These are phyloP conservation scores for Thecophora atra DNA, from an alignment of 2,888 invertebrate species.

Conservation along the genomic window DNA sequence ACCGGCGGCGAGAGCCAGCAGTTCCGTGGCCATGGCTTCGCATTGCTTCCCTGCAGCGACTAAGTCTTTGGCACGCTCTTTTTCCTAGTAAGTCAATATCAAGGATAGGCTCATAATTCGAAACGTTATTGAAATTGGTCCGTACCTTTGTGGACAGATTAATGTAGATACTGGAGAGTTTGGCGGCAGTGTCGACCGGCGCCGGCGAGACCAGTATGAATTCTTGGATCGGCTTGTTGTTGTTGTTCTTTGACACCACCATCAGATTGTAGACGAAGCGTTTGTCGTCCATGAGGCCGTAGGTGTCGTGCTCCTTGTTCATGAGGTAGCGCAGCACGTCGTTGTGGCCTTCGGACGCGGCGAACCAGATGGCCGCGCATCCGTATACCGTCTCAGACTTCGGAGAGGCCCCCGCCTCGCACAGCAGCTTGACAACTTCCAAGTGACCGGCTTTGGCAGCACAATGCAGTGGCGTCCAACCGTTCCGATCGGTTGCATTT, in stretches of 20 bases:
- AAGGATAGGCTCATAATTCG: background rate
- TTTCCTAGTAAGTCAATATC: slow-evolving; percentile 74
- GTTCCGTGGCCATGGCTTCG: slow-evolving; percentile 96
- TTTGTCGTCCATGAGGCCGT: slow-evolving; percentile 96
- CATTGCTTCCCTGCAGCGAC: slow-evolving; percentile 95
- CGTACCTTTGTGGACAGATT: slow-evolving; percentile 83
- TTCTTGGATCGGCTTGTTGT: slow-evolving; percentile 96
- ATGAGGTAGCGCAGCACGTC: slow-evolving; percentile 95
- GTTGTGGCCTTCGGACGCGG: slow-evolving; percentile 96
- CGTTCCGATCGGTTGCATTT: slow-evolving; percentile 95
- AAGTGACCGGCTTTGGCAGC: slow-evolving; percentile 94
- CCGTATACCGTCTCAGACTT: slow-evolving; percentile 95
- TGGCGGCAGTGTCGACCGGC: slow-evolving; percentile 98
- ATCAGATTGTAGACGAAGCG: slow-evolving; percentile 98
- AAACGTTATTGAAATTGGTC: background rate
- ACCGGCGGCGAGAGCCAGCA: slow-evolving; percentile 91
- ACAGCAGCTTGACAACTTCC: slow-evolving; percentile 92
- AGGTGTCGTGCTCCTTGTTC: slow-evolving; percentile 97
- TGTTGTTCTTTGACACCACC: slow-evolving; percentile 95
- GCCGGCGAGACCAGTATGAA: slow-evolving; percentile 99
- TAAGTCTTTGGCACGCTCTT: slow-evolving; percentile 97
- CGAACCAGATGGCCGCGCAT: slow-evolving; percentile 97
- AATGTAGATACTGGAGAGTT: slow-evolving; percentile 91
- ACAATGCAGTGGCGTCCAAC: slow-evolving; percentile 95
- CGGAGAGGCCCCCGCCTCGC: slow-evolving; percentile 96